These are phyloP conservation scores for Patiria pectinifera DNA, from an alignment of 53 echinoderm and acorn worm genomes.

Conservation along the genomic window DNA sequence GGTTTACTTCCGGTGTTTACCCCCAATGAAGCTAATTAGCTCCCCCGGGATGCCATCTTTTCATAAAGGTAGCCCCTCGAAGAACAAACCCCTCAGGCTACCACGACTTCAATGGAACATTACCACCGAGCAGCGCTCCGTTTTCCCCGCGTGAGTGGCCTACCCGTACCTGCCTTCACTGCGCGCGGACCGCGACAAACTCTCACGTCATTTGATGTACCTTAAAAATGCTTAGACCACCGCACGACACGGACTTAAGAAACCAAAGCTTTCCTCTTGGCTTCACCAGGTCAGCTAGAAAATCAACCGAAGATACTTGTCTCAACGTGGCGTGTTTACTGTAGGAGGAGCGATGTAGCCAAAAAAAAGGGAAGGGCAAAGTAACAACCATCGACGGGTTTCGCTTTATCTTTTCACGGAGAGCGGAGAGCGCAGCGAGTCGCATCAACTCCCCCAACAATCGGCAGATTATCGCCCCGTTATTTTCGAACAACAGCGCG, in stretches of 20 bases:
- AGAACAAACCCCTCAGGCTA: background rate
- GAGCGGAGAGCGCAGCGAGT: background rate
- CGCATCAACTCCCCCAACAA: background rate
- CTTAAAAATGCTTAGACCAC: too few relatives aligned
- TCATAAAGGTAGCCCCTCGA: conserved; percentile 3
- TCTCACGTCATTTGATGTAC: background rate
- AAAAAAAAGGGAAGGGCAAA: background rate
- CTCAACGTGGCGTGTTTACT: background rate
- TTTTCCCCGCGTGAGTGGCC: background rate
- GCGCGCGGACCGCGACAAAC: background rate
- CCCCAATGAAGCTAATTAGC: conserved; percentile 24
- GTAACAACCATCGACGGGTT: background rate
- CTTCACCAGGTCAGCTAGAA: too few relatives aligned
- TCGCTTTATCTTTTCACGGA: background rate
- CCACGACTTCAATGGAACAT: background rate
- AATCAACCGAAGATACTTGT: background rate
- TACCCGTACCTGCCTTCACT: background rate
- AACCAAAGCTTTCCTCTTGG: too few relatives aligned
- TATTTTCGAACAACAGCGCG: conserved; percentile 37
- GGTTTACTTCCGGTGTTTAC: conserved; percentile 5
- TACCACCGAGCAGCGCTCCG: background rate
- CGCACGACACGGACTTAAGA: too few relatives aligned
- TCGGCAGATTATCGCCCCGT: conserved; percentile 38
- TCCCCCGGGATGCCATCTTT: background rate
- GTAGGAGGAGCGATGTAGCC: background rate